Base-by-base conservation (phyloP, 2,113 vertebrate species). In the Prionailurus viverrinus region DNA sequence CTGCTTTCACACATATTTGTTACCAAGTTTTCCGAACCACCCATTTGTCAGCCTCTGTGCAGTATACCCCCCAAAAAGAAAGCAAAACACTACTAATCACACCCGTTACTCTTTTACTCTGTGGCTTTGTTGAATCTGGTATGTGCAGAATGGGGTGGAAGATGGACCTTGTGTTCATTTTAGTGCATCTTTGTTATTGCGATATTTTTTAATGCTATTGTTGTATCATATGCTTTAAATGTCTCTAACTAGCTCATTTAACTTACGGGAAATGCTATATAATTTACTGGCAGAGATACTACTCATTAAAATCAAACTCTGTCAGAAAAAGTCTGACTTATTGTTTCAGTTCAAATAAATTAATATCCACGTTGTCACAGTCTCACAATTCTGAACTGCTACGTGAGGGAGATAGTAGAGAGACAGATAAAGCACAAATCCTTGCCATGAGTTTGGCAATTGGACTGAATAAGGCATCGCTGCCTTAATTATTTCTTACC, bases 301-400 rank as follows among this genome's bases (percentile, higher is more conserved):
- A 41, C 45, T 82, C 78, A 55, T 71, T 89, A 96, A 91, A 88
- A 81, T 65, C 36, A 95, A 89, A 89, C 80, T 84, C 45, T 92
- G 39, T 94, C 81, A 93, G 51, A n/a, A 87, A 83, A 86, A 92
- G 5, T 10, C 61, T 89, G 84, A 29, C 23, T 55, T 65, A 58
- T 36, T 91, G 97, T 74, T 95, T 79, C 66, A 89, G 61, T 96
- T 94, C 63, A 76, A 19, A 76, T 92, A 29, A 36, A 95, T 69
- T 51, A 76, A 86, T 74, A 21, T 21, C 16, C 48, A 53, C 87
- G 89, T 79, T 65, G 27, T 71, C 65, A 74, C 27, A 65, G 2
- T 36, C 51, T 83, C 71, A 41, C 16, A 41, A 65, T 53, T 97
- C 73, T 55, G 79, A 74, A 74, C 89, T 78, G 29, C 73, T 86